phyloP scores from a whole-genome alignment of 2,113 vertebrate genomes.

The Lamprologus lemairii region DNA sequence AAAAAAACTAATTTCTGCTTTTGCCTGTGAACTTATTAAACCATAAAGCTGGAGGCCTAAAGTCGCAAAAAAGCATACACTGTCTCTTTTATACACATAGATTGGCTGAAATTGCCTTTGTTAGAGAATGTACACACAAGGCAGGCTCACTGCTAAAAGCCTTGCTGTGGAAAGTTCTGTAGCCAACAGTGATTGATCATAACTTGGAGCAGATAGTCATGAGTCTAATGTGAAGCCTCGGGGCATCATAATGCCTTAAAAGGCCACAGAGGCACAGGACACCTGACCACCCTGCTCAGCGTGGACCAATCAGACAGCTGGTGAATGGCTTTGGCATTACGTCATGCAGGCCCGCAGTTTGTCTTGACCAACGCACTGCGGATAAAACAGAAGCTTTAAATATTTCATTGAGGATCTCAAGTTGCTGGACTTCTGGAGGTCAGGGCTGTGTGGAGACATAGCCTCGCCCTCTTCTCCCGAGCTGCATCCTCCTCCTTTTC shows the following conservation, averaged over 20 bases:
- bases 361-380: slow-evolving; percentile 72
- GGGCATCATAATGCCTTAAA: slow-evolving; percentile 55
- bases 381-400: slow-evolving; percentile 71
- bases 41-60: neutral
- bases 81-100: neutral
- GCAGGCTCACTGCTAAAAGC: slow-evolving; percentile 28
- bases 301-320: slow-evolving; percentile 40
- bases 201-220: slow-evolving; percentile 17
- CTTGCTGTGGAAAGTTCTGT: neutral
- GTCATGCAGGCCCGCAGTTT: slow-evolving; percentile 62
- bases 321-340: slow-evolving; percentile 55
- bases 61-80: neutral
- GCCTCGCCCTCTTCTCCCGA: neutral
- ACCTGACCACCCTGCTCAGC: slow-evolving; percentile 33
- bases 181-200: slow-evolving; percentile 33
- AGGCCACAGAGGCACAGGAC: slow-evolving; percentile 53
- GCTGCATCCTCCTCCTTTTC: neutral
- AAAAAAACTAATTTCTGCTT: neutral
- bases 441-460: slow-evolving; percentile 43
- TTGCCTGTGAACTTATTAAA: neutral
- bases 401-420: slow-evolving; percentile 75
- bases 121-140: neutral
- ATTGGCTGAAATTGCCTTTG: neutral
- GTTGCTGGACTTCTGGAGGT: slow-evolving; percentile 70
- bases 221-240: slow-evolving; percentile 43